Evolutionary conservation across 1,140 invertebrate genomes (phyloP).

Genomic region (Drosophila cardini): DNA sequence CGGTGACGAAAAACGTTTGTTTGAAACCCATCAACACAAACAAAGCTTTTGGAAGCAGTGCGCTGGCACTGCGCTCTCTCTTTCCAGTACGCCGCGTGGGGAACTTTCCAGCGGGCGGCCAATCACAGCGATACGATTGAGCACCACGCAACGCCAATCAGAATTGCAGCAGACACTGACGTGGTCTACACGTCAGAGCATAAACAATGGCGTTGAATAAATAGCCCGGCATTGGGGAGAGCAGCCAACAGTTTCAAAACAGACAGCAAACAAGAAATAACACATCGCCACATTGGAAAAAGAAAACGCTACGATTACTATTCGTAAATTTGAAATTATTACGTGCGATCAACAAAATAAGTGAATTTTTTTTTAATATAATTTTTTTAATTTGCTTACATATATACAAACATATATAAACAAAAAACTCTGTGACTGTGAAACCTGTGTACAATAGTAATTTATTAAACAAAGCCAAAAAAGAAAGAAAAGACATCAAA

Average conservation of each 20-base stretch:
- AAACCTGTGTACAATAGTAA: conserved; percentile 48
- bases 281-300: conserved; percentile 52
- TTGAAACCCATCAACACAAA: conserved; percentile 27
- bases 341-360: conserved; percentile 43
- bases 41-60: conserved; percentile 21
- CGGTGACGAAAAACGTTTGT: conserved; percentile 32
- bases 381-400: conserved; percentile 27
- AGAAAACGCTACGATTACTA: conserved; percentile 21
- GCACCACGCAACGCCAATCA: conserved; percentile 57
- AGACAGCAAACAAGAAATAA: conserved; percentile 68
- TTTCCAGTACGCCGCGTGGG: conserved; percentile 19
- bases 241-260: conserved; percentile 69
- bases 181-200: conserved; percentile 68
- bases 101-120: conserved; percentile 40
- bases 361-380: conserved; percentile 28
- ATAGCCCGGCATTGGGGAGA: conserved; percentile 61
- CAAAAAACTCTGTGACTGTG: conserved; percentile 52
- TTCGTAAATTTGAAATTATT: conserved; percentile 41
- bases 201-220: conserved; percentile 54
- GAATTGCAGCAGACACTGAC: conserved; percentile 61
- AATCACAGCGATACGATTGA: conserved; percentile 27
- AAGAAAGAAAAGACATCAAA: conserved; percentile 52
- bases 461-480: conserved; percentile 62
- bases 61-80: conserved; percentile 22
- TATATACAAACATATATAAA: conserved; percentile 22